Base-by-base conservation (phyloP, 2,888 invertebrate species). In the Drosophila kanekoi region DNA sequence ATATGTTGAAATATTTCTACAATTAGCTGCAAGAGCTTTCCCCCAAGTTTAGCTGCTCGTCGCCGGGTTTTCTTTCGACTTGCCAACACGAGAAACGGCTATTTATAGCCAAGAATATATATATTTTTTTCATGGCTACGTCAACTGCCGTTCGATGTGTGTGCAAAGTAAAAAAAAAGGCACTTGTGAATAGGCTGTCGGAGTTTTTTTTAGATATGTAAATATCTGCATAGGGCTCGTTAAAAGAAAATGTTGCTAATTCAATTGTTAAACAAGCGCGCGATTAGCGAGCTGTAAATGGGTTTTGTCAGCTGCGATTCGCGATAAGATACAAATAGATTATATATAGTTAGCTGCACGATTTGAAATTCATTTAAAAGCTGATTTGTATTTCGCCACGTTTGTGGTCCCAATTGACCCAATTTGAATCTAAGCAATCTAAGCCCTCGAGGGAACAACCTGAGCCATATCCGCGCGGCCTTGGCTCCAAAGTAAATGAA, bases 401-500 rank as follows among this genome's bases (percentile, higher is more conserved):
- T 49, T 61, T 62, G 18, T 66, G 59, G 44, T 76, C 81, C 79
- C 83, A 72, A 69, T 77, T 86, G 79, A 74, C 87, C 81, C 52
- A 83, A 79, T 86, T 86, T 80, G 58, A 85, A 81, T 79, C n/a
- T n/a, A n/a, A n/a, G 79, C 76, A 66, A 83, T 71, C 76, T 73
- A 66, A 73, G 61, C 61, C 54, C 66, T 40, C 44, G 32, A 41
- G 20, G 1, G 11, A 48, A 59, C 52, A 64, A 70, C 37, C 54
- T 28, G 58, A 54, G 54, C n/a, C n/a, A 14, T 37, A 43, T 58
- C 37, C 23, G 35, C 16, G 18, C 33, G 60, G 48, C 72, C 72
- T 72, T 72, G 66, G 43, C 48, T n/a, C 32, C 52, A 43, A 43
- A 56, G 64, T 64, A 71, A 61, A 38, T 52, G 67, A 61, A 41